Base-by-base conservation (phyloP, 2,888 invertebrate genomes). In the Orgyia antiqua region DNA sequence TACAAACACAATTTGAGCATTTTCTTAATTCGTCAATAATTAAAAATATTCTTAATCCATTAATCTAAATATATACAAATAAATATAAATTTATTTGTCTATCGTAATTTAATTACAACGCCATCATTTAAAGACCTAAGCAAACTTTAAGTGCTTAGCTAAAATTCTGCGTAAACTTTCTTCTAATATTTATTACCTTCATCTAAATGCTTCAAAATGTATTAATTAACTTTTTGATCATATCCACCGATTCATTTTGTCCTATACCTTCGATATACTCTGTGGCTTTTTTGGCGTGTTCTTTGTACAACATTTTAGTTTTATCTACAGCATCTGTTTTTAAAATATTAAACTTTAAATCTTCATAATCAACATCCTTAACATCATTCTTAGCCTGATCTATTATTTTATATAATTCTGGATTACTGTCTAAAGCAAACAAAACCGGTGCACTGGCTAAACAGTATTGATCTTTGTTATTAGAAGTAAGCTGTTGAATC, bases 371-470 rank as follows among this genome's bases (percentile, higher is more conserved):
- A 0, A 92, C 89, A 54, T 92, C 88, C 27, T 90, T 88, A 0
- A 92, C 89, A 33, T 89, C 90, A 32, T 89, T 89, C 41, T 88
- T 82, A 0, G 92, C 91, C 62, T 90, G 90, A 51, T 91, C 90
- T 34, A 86, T 83, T 0, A 80, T 65, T 20, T 83, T 84, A 47
- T 94, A 93, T 27, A 94, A 67, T 10, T 89, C 88, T 0, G 93
- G 92, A 60, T 95, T 93, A 29, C 92, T 88, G 68, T 94, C 92
- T 21, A 96, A 76, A 48, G 95, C 94, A 41, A 94, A 94, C 35
- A 96, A 87, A 0, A 96, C 92, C 0, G 96, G 96, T 1, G 95
- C 95, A 45, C 93, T 93, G 2, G 94, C 91, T 29, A 96, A 74
- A 65, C 90, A 92, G 58, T 93, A 93, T 42, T 91, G 91, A 4